Base-by-base conservation (phyloP, 2,797 vertebrate species). In the Hippocampus kuda region DNA sequence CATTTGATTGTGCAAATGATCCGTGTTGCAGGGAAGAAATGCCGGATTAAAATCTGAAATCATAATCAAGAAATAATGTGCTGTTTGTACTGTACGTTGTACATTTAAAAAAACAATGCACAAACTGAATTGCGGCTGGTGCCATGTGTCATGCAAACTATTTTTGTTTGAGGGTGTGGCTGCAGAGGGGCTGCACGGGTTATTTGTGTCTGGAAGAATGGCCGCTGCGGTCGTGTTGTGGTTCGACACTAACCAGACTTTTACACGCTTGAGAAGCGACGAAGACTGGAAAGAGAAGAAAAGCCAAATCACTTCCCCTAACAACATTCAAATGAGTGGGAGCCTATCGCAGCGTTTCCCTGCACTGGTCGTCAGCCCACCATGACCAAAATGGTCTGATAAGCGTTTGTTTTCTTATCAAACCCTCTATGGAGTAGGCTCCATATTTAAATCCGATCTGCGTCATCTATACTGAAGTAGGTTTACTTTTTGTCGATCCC, bases 201-300 rank as follows among this genome's bases (percentile, higher is more conserved):
- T 87, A 86, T 86, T 88, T 84, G 57, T 57, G 79, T 76, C 75
- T 48, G 54, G 69, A 65, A 81, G 62, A 75, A 81, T 80, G 81
- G 72, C 71, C 2, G 44, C 70, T 74, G 77, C 71, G 78, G 61
- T 76, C 64, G 66, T 82, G 72, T 83, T 75, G 74, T 78, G 81
- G 77, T 81, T 68, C 65, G 65, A 74, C 64, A 76, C 70, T 65
- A 34, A 79, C 63, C 70, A 76, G 81, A 77, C 75, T 67, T 59
- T 73, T 79, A 57, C 49, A 64, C 49, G 59, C 56, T 76, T 56
- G 7, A 68, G 49, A 41, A 41, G 54, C 51, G 30, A 53, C 38
- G 41, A 42, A 10, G 15, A 44, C 8, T 27, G 42, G 13, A 42
- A 46, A 65, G 1, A n/a, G 48, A 27, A 51, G 27, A 69, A 34